Evolutionary conservation across 1,140 invertebrate species (phyloP).

Genomic region (Orchesella cincta): DNA sequence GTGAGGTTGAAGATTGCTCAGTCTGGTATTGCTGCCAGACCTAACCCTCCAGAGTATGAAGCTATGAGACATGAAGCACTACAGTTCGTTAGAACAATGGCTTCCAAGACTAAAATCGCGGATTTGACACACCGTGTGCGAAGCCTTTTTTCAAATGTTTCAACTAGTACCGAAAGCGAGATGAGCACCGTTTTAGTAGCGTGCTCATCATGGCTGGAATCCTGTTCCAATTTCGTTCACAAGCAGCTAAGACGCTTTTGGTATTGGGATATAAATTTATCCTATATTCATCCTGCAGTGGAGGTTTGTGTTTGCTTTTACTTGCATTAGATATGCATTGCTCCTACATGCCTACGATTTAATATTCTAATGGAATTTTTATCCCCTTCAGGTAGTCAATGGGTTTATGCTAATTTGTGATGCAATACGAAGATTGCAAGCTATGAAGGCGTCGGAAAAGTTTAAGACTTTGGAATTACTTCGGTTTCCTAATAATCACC

Average conservation of each 20-base stretch:
- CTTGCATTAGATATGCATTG: too few species aligned
- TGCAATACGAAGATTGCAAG: background rate
- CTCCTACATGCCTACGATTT: too few species aligned
- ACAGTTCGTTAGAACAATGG: conserved; percentile 48
- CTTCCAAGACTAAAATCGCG: conserved; percentile 40
- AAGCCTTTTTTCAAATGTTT: conserved; percentile 11
- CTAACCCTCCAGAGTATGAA: conserved; percentile 61
- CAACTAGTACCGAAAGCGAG: background rate
- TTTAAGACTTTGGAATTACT: background rate
- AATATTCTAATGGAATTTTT: too few species aligned
- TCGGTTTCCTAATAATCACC: background rate
- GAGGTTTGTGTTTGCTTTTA: too few species aligned
- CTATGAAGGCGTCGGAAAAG: background rate
- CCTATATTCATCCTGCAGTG: conserved; percentile 63
- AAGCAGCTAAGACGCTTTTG: conserved; percentile 60
- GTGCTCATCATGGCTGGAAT: conserved; percentile 61
- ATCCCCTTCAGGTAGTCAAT: background rate
- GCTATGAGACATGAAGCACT: conserved; percentile 55
- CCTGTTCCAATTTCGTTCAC: conserved; percentile 62
- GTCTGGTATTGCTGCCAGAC: conserved; percentile 62
- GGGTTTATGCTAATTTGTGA: conserved; percentile 8
- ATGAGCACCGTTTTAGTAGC: conserved; percentile 51
- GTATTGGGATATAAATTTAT: conserved; percentile 69
- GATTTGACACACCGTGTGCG: conserved; percentile 31
- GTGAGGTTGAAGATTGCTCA: conserved; percentile 54